phyloP scores from a whole-genome alignment of 2,888 invertebrate species.

The Drosophila nigritarsus region DNA sequence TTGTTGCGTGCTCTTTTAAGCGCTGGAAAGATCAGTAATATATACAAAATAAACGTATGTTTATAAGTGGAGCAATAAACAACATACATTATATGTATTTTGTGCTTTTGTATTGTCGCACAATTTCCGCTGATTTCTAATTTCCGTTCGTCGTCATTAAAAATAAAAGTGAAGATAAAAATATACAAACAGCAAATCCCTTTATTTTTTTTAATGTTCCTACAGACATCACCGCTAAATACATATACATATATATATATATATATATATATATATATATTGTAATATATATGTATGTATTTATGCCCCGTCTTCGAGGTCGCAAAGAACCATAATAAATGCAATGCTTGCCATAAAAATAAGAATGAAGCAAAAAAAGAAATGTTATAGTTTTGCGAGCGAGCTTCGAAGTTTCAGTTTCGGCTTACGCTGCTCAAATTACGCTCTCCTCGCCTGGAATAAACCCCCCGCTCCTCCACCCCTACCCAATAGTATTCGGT shows the following conservation, averaged over 20 bases:
- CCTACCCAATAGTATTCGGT: constrained; percentile 26
- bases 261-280: too few species aligned
- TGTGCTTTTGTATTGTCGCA: constrained; percentile 53
- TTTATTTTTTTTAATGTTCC: constrained; percentile 55
- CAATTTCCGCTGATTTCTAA: constrained; percentile 77
- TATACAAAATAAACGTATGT: not conserved
- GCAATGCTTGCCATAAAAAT: constrained; percentile 74
- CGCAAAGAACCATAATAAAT: constrained; percentile 66
- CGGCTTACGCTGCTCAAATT: constrained; percentile 73
- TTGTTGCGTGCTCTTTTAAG: constrained; percentile 10
- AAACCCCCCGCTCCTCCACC: not conserved
- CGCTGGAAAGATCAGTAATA: constrained; percentile 20
- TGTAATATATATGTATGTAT: not conserved
- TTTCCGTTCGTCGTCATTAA: constrained; percentile 72
- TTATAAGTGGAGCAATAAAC: constrained; percentile 33
- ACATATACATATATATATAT: not conserved
- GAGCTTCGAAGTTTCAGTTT: constrained; percentile 56
- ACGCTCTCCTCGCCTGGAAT: constrained; percentile 28
- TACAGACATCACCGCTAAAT: constrained; percentile 33
- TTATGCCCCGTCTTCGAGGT: constrained; percentile 37
- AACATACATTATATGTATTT: constrained; percentile 45
- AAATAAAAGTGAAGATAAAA: constrained; percentile 28
- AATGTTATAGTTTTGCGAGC: constrained; percentile 71
- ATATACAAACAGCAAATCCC: constrained; percentile 55
- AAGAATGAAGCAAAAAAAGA: constrained; percentile 46